Evolutionary conservation across 1,140 invertebrate species (phyloP).

Genomic region (Scylla paramamosain): DNA sequence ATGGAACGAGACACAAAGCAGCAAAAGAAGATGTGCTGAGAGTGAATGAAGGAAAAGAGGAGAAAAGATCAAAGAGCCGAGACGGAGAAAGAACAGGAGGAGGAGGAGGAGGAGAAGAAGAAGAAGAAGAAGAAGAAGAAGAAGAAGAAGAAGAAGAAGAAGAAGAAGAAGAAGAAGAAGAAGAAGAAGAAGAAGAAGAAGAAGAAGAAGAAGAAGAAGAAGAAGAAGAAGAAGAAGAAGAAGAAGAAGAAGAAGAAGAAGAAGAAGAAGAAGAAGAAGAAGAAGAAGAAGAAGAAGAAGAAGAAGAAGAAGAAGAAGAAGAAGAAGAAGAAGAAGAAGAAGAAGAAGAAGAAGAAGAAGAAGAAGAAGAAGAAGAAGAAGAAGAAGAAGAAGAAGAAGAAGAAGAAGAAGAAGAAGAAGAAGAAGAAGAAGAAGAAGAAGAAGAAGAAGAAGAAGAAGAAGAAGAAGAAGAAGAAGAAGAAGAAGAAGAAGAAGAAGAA

Average conservation of each 20-base stretch:
- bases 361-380: neutral
- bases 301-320: neutral
- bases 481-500: neutral
- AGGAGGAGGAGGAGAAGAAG: neutral
- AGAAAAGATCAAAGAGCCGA: neutral
- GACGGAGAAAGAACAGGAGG: neutral
- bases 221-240: neutral
- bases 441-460: neutral
- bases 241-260: neutral
- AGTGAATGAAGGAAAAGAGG: neutral
- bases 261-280: neutral
- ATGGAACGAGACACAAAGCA: no score
- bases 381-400: neutral
- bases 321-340: neutral
- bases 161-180: slow-evolving; percentile 19
- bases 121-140: slow-evolving; percentile 18
- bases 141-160: slow-evolving; percentile 19
- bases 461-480: neutral
- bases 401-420: neutral
- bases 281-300: no score
- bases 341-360: neutral
- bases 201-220: neutral
- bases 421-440: neutral
- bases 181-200: neutral
- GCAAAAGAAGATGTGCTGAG: neutral